These are phyloP conservation scores for Parasteatoda tepidariorum DNA, from an alignment of 1,140 invertebrate genomes.

Conservation along the genomic window DNA sequence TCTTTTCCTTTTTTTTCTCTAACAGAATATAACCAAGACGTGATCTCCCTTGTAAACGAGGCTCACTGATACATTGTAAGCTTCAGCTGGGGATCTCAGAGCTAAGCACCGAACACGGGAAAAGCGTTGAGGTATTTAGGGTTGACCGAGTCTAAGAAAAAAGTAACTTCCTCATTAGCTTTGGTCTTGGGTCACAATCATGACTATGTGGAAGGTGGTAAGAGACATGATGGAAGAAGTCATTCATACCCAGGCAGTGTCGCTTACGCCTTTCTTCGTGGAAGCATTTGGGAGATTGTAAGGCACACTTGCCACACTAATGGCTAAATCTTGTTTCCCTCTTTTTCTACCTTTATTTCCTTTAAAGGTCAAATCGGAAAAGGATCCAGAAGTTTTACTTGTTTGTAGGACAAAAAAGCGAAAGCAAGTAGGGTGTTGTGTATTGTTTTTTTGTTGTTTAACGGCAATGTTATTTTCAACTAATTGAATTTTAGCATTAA, in stretches of 20 bases:
- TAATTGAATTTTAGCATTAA: too few relatives aligned
- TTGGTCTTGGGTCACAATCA: not conserved
- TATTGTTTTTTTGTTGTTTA: too few relatives aligned
- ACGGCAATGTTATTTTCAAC: too few relatives aligned
- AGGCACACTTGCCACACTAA: constrained; percentile 9
- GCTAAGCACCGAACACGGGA: not conserved
- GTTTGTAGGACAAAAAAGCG: too few relatives aligned
- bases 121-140: not conserved
- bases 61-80: constrained; percentile 20
- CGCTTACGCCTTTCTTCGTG: not conserved
- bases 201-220: not conserved
- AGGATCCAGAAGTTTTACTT: too few relatives aligned
- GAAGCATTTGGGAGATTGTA: not conserved
- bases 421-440: too few relatives aligned
- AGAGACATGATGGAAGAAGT: not conserved
- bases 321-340: constrained; percentile 34
- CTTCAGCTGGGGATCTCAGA: constrained; percentile 1
- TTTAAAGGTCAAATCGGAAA: not conserved
- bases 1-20: not conserved
- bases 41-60: not conserved
- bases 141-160: not conserved
- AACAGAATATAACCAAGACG: constrained; percentile 31
- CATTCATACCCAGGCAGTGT: constrained; percentile 6
- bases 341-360: not conserved
- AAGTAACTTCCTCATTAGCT: constrained; percentile 17